Evolutionary conservation across 1,140 invertebrate genomes (phyloP), one percentile per base, ranked within the genome.

Genomic region (Sycophila sp.): DNA sequence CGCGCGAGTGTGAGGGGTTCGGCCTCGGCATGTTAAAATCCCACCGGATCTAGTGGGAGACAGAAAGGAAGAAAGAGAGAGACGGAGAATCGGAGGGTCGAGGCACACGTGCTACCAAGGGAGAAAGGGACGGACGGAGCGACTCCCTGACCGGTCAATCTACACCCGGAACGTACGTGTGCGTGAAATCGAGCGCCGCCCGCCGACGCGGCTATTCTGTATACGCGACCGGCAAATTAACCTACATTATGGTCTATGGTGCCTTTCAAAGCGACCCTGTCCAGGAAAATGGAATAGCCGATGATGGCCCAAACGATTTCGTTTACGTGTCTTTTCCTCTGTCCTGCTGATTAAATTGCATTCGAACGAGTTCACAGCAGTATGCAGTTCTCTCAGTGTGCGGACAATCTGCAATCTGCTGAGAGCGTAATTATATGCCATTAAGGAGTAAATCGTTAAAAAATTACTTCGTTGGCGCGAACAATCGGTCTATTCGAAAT

Each of bases 141-240:
- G n/a, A 28, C 24, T 28, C 40, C 2, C 60, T 13, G 30, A 36
- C 4, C 42, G 19, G 15, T 47, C 60, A 22, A 49, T 60, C 40
- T 19, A 19, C 15, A 26, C 1, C 6, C 19, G 15, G 24, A 4
- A 15, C 19, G 7, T 4, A 38, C 4, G 28, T 15, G 22, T 36
- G 53, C 19, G 36, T 58, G 65, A 59, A 68, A 38, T 38, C 30
- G 22, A 26, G n/a, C 40, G 5, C 24, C 7, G 63, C 36, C 36
- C 40, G 5, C 11, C 45, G 26, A 56, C 24, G 28, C 1, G 17
- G 24, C 38, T 40, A 59, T 59, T 68, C 38, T 36, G 5, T 59
- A 68, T 59, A 19, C 17, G 38, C 53, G 11, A 22, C 34, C 17
- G 28, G 26, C 28, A 67, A 67, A 67, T 67, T 45, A 58, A 58